These are phyloP conservation scores for Nomada hirtipes DNA, from an alignment of 2,888 invertebrate species.

Conservation along the genomic window DNA sequence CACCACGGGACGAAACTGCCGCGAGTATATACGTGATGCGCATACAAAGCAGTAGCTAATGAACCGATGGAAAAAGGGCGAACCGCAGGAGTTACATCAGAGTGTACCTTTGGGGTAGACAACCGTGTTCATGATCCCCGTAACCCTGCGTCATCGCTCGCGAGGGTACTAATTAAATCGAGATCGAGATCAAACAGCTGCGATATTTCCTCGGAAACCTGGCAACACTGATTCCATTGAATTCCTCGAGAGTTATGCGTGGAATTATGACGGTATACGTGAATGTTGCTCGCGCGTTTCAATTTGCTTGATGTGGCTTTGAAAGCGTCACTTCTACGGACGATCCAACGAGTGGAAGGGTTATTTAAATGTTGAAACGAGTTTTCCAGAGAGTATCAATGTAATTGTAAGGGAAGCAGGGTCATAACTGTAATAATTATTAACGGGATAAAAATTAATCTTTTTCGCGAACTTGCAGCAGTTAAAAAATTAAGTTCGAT, in stretches of 20 bases:
- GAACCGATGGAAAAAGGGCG: conserved; percentile 36
- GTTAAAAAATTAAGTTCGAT: too few species aligned
- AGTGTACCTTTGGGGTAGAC: conserved; percentile 29
- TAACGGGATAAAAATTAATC: too few species aligned
- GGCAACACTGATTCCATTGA: conserved; percentile 27
- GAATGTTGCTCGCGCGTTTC: background rate
- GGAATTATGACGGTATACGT: background rate
- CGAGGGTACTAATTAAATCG: conserved; percentile 43
- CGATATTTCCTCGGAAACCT: conserved; percentile 33
- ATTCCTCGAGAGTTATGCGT: conserved; percentile 15
- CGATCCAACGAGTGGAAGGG: background rate
- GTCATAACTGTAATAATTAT: too few species aligned
- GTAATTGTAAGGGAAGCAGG: too few species aligned
- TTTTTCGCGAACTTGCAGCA: too few species aligned
- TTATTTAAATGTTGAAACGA: too few species aligned
- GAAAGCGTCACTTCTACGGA: too few species aligned
- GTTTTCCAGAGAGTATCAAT: too few species aligned
- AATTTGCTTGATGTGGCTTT: too few species aligned
- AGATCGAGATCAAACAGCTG: conserved; percentile 40
- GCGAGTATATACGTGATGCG: conserved; percentile 1
- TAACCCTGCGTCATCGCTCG: conserved; percentile 4
- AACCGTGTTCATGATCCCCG: background rate
- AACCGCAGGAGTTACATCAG: conserved; percentile 42
- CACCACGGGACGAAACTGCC: conserved; percentile 1
- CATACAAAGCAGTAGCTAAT: conserved; percentile 35